phyloP scores from a whole-genome alignment of 1,140 invertebrate species.

The Myzus persicae region DNA sequence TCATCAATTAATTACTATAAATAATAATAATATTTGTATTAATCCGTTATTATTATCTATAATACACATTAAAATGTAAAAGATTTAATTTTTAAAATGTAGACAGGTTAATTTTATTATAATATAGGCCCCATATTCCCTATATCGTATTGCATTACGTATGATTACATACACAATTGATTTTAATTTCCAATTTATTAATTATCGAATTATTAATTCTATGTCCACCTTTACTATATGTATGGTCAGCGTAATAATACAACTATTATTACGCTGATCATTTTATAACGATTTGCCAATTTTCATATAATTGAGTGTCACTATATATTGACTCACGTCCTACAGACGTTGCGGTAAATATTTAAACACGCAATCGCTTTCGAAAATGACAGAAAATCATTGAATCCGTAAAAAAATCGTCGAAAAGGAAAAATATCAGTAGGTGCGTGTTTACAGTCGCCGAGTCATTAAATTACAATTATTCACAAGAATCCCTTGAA shows the following conservation, averaged over 20 bases:
- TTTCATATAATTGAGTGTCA: neutral
- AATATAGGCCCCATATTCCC: neutral
- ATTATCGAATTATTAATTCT: slow-evolving; percentile 18
- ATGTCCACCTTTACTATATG: neutral
- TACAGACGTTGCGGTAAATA: neutral
- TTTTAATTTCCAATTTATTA: neutral
- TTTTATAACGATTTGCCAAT: neutral
- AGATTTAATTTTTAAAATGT: neutral
- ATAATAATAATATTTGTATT: neutral
- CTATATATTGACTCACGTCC: neutral
- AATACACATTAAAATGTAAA: too few relatives aligned
- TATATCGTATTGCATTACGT: neutral
- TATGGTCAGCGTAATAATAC: neutral
- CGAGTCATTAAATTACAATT: neutral
- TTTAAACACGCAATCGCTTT: neutral
- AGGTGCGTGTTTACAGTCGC: neutral
- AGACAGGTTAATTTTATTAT: neutral
- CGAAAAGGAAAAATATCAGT: neutral
- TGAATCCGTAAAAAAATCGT: neutral
- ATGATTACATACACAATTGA: neutral
- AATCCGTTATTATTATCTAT: neutral
- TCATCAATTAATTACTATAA: too few relatives aligned
- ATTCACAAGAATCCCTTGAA: neutral
- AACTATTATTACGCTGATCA: neutral
- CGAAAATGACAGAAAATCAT: neutral